A percentile compares a stretch with the other conserved stretches of the same genome.
phyloP scores from a whole-genome alignment of 2,797 vertebrate species.

The Chiloscyllium punctatum region DNA sequence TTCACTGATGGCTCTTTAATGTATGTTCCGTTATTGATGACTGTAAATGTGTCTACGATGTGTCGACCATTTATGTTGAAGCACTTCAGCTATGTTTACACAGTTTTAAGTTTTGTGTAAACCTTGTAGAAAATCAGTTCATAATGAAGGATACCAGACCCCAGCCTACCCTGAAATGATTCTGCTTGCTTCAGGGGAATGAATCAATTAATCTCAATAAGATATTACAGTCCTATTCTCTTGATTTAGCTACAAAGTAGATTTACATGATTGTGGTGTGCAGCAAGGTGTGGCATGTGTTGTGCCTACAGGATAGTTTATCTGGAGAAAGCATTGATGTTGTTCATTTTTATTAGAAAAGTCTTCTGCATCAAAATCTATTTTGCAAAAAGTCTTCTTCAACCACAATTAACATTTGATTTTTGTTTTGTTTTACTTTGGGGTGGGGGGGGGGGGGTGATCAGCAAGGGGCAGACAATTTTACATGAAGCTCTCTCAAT shows the following conservation, averaged over 20 bases:
- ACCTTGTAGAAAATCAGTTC: constrained; percentile 34
- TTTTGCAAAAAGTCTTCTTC: not conserved
- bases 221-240: not conserved
- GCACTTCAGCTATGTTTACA: constrained; percentile 35
- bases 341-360: not conserved
- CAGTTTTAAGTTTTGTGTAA: constrained; percentile 33
- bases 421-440: not conserved
- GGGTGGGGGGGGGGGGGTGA: not conserved
- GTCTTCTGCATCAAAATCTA: not conserved
- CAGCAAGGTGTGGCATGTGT: not conserved
- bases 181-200: constrained; percentile 10
- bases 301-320: not conserved
- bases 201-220: constrained; percentile 37
- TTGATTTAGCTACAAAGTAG: not conserved
- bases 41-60: constrained; percentile 34
- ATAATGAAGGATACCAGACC: constrained; percentile 34
- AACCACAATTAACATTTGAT: no score
- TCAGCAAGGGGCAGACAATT: not conserved
- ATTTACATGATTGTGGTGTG: not conserved
- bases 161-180: constrained; percentile 3
- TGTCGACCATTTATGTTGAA: constrained; percentile 29
- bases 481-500: not conserved
- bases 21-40: constrained; percentile 28
- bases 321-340: not conserved
- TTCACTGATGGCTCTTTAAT: constrained; percentile 20